A percentile compares a stretch with the other conserved stretches of the same genome.
Evolutionary conservation across 2,797 vertebrate genomes (phyloP).

Genomic region (Crocidura indochinensis): DNA sequence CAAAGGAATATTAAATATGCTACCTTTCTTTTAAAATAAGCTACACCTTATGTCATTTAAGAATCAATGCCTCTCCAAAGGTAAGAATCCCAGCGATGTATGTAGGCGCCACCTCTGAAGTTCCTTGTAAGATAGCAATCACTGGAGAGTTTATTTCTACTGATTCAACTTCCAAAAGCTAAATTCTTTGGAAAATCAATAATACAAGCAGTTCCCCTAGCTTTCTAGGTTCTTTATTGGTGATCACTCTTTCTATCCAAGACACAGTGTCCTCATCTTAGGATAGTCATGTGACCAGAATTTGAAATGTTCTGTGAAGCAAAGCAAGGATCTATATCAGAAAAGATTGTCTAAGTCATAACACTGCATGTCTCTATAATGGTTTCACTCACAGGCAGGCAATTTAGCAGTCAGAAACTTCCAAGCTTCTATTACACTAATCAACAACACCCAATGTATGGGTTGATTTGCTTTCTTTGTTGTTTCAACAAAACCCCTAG

Average conservation of each 20-base stretch:
- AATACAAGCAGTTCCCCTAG: too few relatives aligned
- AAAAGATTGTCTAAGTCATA: too few relatives aligned
- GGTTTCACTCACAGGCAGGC: background rate
- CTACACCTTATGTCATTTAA: background rate
- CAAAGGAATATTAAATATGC: background rate
- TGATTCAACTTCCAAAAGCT: too few relatives aligned
- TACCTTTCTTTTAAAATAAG: constrained; percentile 6
- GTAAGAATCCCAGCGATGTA: background rate
- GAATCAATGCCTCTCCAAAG: background rate
- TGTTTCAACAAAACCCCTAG: background rate
- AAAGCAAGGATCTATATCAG: too few relatives aligned
- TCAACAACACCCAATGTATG: background rate
- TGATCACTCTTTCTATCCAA: too few relatives aligned
- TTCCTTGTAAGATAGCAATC: background rate
- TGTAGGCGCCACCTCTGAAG: background rate
- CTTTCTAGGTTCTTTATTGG: too few relatives aligned
- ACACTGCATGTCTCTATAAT: background rate
- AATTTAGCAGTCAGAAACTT: background rate
- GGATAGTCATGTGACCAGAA: too few relatives aligned
- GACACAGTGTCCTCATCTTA: too few relatives aligned
- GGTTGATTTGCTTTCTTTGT: background rate
- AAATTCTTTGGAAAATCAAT: too few relatives aligned
- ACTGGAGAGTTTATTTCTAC: too few relatives aligned
- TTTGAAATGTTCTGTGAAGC: too few relatives aligned
- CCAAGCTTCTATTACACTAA: background rate